phyloP scores from a whole-genome alignment of 30 jellyfish, hydroid and myxozoan genomes.

The Nemopilema nomurai region DNA sequence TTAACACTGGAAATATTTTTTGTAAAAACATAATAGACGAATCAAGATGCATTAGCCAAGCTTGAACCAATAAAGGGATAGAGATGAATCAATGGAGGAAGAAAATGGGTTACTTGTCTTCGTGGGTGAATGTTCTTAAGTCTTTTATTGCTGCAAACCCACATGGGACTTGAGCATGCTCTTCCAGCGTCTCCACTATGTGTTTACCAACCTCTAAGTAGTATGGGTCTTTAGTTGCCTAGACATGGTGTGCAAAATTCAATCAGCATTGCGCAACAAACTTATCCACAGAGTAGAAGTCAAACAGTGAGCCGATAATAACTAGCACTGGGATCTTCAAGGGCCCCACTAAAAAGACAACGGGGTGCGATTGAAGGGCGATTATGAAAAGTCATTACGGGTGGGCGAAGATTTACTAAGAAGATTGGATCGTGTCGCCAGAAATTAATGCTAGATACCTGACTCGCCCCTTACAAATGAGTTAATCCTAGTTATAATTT shows the following conservation, averaged over 20 bases:
- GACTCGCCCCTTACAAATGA: background rate
- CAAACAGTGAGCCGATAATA: too few relatives aligned
- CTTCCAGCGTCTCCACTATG: slow-evolving; percentile 83
- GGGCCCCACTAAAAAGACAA: too few relatives aligned
- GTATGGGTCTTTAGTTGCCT: slow-evolving; percentile 97
- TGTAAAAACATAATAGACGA: background rate
- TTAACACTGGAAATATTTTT: background rate
- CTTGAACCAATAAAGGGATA: too few relatives aligned
- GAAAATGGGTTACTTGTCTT: slow-evolving; percentile 87
- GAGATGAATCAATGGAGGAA: too few relatives aligned
- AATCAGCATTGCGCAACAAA: background rate
- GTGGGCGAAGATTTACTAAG: background rate
- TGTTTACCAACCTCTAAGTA: slow-evolving; percentile 88
- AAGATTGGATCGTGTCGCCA: background rate
- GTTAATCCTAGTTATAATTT: too few relatives aligned
- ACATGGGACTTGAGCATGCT: slow-evolving; percentile 87
- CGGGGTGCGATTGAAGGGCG: background rate
- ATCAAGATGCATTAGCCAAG: background rate
- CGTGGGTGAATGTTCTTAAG: slow-evolving; percentile 82
- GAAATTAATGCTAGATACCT: background rate
- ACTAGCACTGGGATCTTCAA: too few relatives aligned
- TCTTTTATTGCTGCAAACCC: slow-evolving; percentile 97
- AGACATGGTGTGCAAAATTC: background rate
- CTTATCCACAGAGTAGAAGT: background rate
- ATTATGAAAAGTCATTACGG: background rate